Conservation (phyloP, 64 coral and sea anemone genomes). For the Actinia equina region DNA sequence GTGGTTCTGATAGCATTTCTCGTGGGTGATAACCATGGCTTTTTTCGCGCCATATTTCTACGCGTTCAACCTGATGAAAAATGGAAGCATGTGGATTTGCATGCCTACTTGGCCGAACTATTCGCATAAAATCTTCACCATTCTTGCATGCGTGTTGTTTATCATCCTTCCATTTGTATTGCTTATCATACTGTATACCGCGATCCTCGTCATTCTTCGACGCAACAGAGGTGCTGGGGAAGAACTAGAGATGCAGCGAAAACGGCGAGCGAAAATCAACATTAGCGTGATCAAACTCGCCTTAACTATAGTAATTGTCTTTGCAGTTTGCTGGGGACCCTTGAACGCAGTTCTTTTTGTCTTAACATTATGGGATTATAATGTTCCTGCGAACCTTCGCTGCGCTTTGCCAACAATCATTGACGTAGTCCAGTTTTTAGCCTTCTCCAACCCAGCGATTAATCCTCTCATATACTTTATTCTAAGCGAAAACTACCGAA, state of each 20-base stretch:
- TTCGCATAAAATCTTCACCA: conserved; percentile 1
- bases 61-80: neutral
- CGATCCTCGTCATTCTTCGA: neutral
- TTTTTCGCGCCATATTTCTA: conserved; percentile 38
- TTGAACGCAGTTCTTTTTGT: conserved; percentile 1
- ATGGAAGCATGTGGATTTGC: neutral
- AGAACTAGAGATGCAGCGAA: neutral
- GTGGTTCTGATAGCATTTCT: conserved; percentile 4
- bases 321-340: conserved; percentile 31
- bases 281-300: conserved; percentile 29
- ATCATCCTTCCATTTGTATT: conserved; percentile 13
- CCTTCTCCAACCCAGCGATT: neutral
- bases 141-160: neutral
- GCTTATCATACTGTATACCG: neutral
- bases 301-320: conserved; percentile 11
- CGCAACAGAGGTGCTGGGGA: conserved; percentile 26
- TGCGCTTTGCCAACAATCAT: neutral
- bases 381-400: neutral
- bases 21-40: conserved; percentile 32
- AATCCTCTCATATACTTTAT: conserved; percentile 14
- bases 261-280: neutral
- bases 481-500: conserved; percentile 14
- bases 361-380: neutral
- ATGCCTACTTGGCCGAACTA: neutral
- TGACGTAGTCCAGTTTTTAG: neutral